phyloP scores from a whole-genome alignment of 1,140 invertebrate species.

The Carcinoscorpius rotundicauda region DNA sequence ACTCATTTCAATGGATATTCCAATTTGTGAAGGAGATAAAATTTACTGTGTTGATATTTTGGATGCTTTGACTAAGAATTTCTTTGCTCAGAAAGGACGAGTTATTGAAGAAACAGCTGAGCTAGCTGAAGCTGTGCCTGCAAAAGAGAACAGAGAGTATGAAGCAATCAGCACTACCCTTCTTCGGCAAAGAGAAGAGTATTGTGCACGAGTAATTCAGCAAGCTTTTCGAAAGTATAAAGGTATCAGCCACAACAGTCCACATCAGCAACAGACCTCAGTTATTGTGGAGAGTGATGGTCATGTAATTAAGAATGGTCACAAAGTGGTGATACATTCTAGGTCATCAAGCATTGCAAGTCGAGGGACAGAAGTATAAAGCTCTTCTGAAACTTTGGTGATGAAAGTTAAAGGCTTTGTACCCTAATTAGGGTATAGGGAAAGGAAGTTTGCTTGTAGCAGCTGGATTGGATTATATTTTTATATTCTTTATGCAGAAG shows the following conservation, averaged over 20 bases:
- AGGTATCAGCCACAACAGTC: slow-evolving; percentile 36
- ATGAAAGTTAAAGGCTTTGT: slow-evolving; percentile 8
- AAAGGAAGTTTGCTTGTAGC: slow-evolving; percentile 9
- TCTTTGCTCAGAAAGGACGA: slow-evolving; percentile 80
- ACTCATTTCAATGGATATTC: slow-evolving; percentile 96
- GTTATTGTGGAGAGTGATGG: slow-evolving; percentile 71
- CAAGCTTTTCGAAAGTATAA: slow-evolving; percentile 56
- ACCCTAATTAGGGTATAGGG: slow-evolving; percentile 6
- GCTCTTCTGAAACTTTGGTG: slow-evolving; percentile 73
- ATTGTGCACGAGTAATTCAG: slow-evolving; percentile 87
- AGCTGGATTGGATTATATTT: slow-evolving; percentile 20
- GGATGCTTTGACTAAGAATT: slow-evolving; percentile 80
- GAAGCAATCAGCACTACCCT: slow-evolving; percentile 85
- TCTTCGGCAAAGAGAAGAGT: slow-evolving; percentile 89
- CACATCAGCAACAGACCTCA: slow-evolving; percentile 48
- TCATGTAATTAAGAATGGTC: slow-evolving; percentile 64
- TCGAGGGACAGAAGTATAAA: slow-evolving; percentile 72
- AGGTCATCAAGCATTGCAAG: slow-evolving; percentile 67
- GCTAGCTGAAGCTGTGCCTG: slow-evolving; percentile 53
- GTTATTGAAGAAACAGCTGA: slow-evolving; percentile 23
- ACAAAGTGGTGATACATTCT: slow-evolving; percentile 77
- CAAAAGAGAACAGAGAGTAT: slow-evolving; percentile 66
- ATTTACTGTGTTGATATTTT: slow-evolving; percentile 97
- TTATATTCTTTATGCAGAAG: slow-evolving; percentile 21
- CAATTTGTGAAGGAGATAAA: slow-evolving; percentile 90